Evolutionary conservation across 2,113 vertebrate species (phyloP).

Genomic region (Scophthalmus maximus): DNA sequence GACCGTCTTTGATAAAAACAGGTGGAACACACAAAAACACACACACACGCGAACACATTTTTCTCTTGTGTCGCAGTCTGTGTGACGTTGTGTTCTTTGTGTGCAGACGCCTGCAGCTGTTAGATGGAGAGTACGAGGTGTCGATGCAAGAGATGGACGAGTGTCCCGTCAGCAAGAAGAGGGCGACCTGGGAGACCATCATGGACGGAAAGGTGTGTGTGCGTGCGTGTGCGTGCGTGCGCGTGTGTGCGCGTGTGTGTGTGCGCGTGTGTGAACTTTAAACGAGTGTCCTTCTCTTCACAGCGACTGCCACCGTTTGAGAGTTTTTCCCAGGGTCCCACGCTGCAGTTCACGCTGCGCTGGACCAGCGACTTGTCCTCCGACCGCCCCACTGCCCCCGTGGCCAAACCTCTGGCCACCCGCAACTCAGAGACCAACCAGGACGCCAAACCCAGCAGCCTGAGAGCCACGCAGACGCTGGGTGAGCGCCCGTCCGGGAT

Average conservation of each 20-base stretch:
- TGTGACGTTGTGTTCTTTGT: not conserved
- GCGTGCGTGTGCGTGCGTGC: too few relatives aligned
- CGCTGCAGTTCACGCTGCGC: slow-evolving; percentile 96
- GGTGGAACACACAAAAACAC: slow-evolving; percentile 77
- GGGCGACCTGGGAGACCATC: slow-evolving; percentile 98
- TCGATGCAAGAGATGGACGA: slow-evolving; percentile 99
- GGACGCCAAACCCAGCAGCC: slow-evolving; percentile 87
- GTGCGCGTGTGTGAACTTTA: not conserved
- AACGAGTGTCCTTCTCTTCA: not conserved
- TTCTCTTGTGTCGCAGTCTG: not conserved
- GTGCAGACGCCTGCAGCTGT: slow-evolving; percentile 91
- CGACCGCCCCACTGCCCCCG: slow-evolving; percentile 90
- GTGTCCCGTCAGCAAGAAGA: slow-evolving; percentile 94
- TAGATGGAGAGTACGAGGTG: slow-evolving; percentile 98
- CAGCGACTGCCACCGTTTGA: slow-evolving; percentile 95
- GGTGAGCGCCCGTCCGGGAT: slow-evolving; percentile 76
- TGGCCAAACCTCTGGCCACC: slow-evolving; percentile 94
- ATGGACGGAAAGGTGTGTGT: slow-evolving; percentile 91
- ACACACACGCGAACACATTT: not conserved
- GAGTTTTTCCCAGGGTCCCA: slow-evolving; percentile 99
- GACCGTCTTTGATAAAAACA: slow-evolving; percentile 99
- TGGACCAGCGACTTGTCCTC: slow-evolving; percentile 92
- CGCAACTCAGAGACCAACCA: slow-evolving; percentile 93
- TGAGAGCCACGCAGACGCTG: slow-evolving; percentile 86
- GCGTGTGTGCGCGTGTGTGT: too few relatives aligned